Conservation (phyloP, 1,140 invertebrate species). For the Drosophila setifemur region DNA sequence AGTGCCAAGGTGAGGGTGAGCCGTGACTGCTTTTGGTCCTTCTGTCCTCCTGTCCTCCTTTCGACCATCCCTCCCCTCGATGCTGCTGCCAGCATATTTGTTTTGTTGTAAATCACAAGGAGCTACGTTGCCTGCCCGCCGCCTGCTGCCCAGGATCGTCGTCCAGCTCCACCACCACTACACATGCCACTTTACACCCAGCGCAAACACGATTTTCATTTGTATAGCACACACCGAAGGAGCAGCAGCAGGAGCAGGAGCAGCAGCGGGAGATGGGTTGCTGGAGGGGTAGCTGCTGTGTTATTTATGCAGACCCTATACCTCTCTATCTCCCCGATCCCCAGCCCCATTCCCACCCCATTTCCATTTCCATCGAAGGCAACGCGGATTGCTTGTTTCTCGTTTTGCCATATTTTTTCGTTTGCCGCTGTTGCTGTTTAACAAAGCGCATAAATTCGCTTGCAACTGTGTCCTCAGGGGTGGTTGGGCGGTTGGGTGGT, state of each 20-base stretch:
- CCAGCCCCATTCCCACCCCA: not conserved
- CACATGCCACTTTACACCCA: slow-evolving; percentile 79
- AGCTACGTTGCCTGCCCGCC: slow-evolving; percentile 64
- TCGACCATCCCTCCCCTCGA: not conserved
- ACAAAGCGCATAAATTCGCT: slow-evolving; percentile 81
- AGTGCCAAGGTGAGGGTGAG: slow-evolving; percentile 58
- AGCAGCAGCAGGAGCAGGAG: not conserved
- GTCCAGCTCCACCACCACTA: slow-evolving; percentile 38
- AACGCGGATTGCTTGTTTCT: slow-evolving; percentile 67
- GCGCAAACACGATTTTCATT: slow-evolving; percentile 78
- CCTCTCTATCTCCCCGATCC: slow-evolving; percentile 39
- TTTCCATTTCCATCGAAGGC: slow-evolving; percentile 31
- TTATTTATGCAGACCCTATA: slow-evolving; percentile 75
- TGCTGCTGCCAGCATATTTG: slow-evolving; percentile 62
- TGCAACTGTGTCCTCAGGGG: slow-evolving; percentile 73
- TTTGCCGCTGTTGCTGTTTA: slow-evolving; percentile 72
- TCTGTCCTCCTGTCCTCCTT: not conserved
- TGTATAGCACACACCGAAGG: slow-evolving; percentile 55
- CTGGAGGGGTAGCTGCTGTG: slow-evolving; percentile 1
- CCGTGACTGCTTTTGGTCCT: not conserved
- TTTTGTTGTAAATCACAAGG: slow-evolving; percentile 80
- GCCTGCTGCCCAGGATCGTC: slow-evolving; percentile 14
- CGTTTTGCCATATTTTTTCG: slow-evolving; percentile 61
- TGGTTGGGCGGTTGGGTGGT: not conserved
- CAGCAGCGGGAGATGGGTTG: not conserved